Conservation (phyloP, 2,113 vertebrate genomes). For the Cisticola juncidis region DNA sequence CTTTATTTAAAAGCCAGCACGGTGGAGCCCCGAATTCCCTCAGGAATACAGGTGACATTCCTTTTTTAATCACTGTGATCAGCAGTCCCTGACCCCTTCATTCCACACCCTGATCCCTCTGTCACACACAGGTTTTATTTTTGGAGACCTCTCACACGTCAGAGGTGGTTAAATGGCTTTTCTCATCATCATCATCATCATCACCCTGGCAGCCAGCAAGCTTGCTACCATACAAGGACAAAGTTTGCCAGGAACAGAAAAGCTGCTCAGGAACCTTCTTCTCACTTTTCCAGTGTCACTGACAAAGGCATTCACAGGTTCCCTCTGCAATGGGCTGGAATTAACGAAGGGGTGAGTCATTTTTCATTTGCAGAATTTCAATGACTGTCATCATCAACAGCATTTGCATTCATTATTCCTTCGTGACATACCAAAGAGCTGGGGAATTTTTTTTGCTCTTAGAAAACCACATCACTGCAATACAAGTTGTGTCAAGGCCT, state of each 20-base stretch:
- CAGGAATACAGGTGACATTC: not conserved
- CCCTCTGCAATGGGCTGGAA: slow-evolving; percentile 61
- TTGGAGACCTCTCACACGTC: not conserved
- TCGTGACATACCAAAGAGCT: slow-evolving; percentile 25
- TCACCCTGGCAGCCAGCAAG: not conserved
- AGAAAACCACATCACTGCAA: not conserved
- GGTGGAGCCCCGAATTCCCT: not conserved
- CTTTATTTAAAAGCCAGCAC: not conserved
- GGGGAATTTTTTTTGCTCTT: slow-evolving; percentile 18
- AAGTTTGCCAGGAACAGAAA: not conserved
- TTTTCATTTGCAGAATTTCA: slow-evolving; percentile 75
- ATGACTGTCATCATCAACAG: slow-evolving; percentile 73
- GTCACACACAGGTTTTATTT: not conserved
- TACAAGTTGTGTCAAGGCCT: slow-evolving; percentile 9
- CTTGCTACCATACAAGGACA: slow-evolving; percentile 4
- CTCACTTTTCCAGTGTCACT: slow-evolving; percentile 18
- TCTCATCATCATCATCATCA: not conserved
- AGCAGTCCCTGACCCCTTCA: not conserved
- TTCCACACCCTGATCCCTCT: not conserved
- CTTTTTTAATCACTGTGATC: not conserved
- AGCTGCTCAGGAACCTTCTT: not conserved
- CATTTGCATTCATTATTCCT: slow-evolving; percentile 63
- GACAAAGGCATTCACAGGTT: slow-evolving; percentile 68
- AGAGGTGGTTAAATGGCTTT: not conserved
- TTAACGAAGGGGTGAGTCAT: slow-evolving; percentile 69